phyloP scores from a whole-genome alignment of 2,113 vertebrate genomes.

The Xiphophorus couchianus region DNA sequence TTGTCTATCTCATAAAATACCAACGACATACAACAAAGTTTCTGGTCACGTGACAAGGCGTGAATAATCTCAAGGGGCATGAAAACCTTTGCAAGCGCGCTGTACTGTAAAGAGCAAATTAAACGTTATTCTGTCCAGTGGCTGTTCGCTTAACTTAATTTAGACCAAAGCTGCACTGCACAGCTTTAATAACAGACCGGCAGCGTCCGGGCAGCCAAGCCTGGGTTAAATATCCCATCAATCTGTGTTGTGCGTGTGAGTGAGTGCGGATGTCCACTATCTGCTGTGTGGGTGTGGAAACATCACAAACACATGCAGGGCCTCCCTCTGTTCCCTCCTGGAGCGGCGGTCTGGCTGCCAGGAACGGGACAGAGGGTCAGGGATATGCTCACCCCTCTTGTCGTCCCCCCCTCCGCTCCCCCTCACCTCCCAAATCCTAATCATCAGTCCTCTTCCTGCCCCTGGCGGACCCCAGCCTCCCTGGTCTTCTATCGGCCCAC shows the following conservation, averaged over 20 bases:
- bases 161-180: not conserved
- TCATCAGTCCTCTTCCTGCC: constrained; percentile 73
- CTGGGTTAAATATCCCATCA: constrained; percentile 17
- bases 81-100: not conserved
- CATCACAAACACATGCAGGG: constrained; percentile 65
- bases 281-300: constrained; percentile 61
- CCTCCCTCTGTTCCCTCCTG: constrained; percentile 52
- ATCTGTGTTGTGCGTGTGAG: constrained; percentile 2
- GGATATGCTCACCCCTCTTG: constrained; percentile 37
- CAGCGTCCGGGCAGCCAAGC: not conserved
- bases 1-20: too few relatives aligned
- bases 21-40: too few relatives aligned
- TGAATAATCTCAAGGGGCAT: too few relatives aligned
- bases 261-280: constrained; percentile 48
- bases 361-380: constrained; percentile 66
- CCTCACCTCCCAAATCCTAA: constrained; percentile 55
- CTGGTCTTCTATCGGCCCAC: constrained; percentile 42
- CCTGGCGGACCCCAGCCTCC: constrained; percentile 19
- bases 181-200: constrained; percentile 1
- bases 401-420: not conserved
- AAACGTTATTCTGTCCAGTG: not conserved
- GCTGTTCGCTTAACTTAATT: not conserved
- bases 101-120: not conserved
- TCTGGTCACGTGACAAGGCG: too few relatives aligned
- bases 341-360: constrained; percentile 59